phyloP scores from a whole-genome alignment of 2,113 vertebrate genomes.

The Petrocephalus microphthalmus region DNA sequence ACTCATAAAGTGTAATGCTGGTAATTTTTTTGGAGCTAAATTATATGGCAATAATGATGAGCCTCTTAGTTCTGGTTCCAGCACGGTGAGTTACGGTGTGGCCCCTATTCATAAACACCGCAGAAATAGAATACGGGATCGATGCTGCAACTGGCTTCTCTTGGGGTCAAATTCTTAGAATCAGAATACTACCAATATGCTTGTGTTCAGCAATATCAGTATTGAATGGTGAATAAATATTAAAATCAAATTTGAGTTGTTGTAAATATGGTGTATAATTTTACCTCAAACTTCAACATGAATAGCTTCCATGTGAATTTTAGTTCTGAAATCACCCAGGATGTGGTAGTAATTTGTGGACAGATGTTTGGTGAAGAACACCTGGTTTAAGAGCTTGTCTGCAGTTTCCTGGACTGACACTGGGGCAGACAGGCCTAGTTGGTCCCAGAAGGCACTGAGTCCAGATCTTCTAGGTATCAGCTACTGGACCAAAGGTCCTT shows the following conservation, averaged over 20 bases:
- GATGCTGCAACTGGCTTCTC: background rate
- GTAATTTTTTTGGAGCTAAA: background rate
- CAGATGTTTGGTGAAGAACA: background rate
- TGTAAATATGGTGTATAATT: background rate
- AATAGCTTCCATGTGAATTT: background rate
- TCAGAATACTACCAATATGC: background rate
- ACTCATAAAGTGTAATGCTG: background rate
- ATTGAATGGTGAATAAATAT: background rate
- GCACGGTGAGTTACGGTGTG: background rate
- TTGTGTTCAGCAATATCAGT: background rate
- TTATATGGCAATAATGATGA: background rate
- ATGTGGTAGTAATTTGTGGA: background rate
- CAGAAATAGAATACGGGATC: background rate
- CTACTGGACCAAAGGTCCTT: background rate
- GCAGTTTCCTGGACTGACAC: background rate
- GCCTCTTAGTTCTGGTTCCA: background rate
- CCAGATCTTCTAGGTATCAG: background rate
- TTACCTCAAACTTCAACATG: background rate
- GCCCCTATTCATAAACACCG: no score
- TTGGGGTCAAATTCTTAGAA: background rate
- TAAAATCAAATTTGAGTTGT: background rate
- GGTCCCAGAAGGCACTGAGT: background rate
- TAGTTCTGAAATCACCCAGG: background rate
- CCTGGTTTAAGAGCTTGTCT: background rate
- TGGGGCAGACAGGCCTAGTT: background rate